Percentiles rank a stretch among this genome's conserved stretches.
Evolutionary conservation across 2,888 invertebrate genomes (phyloP).

Genomic region (Noctua fimbriata): DNA sequence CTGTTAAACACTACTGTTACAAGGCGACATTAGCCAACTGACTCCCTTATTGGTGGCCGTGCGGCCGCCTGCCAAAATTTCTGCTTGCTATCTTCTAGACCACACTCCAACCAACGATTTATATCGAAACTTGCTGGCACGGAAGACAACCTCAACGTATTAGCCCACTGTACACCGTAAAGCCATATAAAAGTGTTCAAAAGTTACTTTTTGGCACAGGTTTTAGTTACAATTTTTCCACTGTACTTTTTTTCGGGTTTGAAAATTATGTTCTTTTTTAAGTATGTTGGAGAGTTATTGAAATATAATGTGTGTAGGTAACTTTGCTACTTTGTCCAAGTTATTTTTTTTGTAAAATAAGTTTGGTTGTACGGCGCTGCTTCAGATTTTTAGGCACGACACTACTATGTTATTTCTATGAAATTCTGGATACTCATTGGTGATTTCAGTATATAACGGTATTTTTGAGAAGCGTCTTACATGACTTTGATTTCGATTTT

Average conservation of each 20-base stretch:
- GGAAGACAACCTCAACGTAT: constrained; percentile 70
- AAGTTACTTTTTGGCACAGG: constrained; percentile 66
- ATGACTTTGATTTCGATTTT: too few species aligned
- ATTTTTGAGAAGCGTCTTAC: too few species aligned
- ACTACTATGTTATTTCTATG: too few species aligned
- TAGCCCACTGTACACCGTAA: constrained; percentile 68
- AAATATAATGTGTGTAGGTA: constrained; percentile 34
- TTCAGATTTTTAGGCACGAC: background rate
- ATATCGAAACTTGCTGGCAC: constrained; percentile 77
- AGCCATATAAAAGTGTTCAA: constrained; percentile 69
- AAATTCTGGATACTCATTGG: too few species aligned
- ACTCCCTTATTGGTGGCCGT: constrained; percentile 49
- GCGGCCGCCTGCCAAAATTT: constrained; percentile 66
- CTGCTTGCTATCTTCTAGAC: constrained; percentile 64
- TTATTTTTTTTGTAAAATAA: background rate
- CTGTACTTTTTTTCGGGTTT: constrained; percentile 39
- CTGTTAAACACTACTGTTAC: constrained; percentile 47
- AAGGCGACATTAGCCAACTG: constrained; percentile 45
- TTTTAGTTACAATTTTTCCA: constrained; percentile 51
- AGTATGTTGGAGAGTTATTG: constrained; percentile 50
- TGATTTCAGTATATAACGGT: too few species aligned
- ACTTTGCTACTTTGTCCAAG: background rate
- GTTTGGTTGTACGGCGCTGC: background rate
- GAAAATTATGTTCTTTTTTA: constrained; percentile 50
- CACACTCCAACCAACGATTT: constrained; percentile 72